phyloP scores from a whole-genome alignment of 2,113 vertebrate genomes.

The Anarrhichthys ocellatus region DNA sequence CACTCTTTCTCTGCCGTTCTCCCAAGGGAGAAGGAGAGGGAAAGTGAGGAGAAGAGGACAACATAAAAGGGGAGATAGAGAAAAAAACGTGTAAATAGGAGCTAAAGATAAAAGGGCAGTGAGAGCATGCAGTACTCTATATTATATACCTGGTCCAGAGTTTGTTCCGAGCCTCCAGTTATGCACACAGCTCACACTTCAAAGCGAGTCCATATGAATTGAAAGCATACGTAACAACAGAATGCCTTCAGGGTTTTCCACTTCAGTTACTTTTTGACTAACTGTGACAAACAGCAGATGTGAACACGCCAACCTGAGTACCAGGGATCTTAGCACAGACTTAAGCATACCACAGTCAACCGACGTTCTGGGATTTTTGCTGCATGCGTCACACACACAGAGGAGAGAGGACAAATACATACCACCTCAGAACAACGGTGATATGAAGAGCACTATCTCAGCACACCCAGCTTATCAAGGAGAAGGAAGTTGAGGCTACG shows the following conservation, averaged over 20 bases:
- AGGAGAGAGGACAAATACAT: neutral
- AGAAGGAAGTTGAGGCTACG: conserved; percentile 28
- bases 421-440: neutral
- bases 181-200: conserved; percentile 30
- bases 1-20: conserved; percentile 64
- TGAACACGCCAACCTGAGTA: conserved; percentile 1
- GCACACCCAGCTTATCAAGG: conserved; percentile 13
- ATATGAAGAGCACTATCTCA: neutral
- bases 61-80: conserved; percentile 59
- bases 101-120: conserved; percentile 15
- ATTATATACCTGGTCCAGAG: conserved; percentile 37
- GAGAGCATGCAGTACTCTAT: neutral
- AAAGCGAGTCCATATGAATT: conserved; percentile 32
- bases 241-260: conserved; percentile 16
- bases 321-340: conserved; percentile 2
- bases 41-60: conserved; percentile 56
- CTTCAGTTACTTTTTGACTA: conserved; percentile 27
- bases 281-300: conserved; percentile 43
- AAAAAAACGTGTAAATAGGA: conserved; percentile 28
- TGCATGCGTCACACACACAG: neutral
- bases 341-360: conserved; percentile 14
- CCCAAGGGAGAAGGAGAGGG: conserved; percentile 63
- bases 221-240: conserved; percentile 20
- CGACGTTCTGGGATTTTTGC: conserved; percentile 5
- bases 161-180: conserved; percentile 20